phyloP scores from a whole-genome alignment of 1,140 invertebrate species.

The Luehdorfia chinensis region DNA sequence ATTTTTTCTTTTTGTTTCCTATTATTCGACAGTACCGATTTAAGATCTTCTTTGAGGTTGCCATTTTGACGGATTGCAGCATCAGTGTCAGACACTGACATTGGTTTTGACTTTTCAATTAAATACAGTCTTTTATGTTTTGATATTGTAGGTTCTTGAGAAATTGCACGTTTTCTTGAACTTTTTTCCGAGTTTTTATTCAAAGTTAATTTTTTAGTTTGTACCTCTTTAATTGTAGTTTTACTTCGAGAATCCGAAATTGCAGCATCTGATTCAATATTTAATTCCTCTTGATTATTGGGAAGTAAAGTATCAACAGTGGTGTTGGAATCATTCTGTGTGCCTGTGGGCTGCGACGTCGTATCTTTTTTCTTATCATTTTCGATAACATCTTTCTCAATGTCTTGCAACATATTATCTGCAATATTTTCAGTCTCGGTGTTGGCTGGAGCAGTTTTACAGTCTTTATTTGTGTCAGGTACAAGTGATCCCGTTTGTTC shows the following conservation, averaged over 20 bases:
- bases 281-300: conserved; percentile 60
- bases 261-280: conserved; percentile 13
- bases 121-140: conserved; percentile 8
- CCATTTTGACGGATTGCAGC: not conserved
- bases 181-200: conserved; percentile 20
- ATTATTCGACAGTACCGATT: not conserved
- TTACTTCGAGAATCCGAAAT: conserved; percentile 13
- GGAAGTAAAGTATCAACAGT: conserved; percentile 46
- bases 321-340: conserved; percentile 25
- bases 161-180: conserved; percentile 30
- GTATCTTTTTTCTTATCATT: conserved; percentile 4
- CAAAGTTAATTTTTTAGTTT: not conserved
- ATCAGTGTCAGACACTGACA: conserved; percentile 9
- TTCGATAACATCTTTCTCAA: not conserved
- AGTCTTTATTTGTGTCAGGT: not conserved
- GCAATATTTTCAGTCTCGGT: conserved; percentile 11
- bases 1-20: conserved; percentile 2
- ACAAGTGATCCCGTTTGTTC: too few species aligned
- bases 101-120: not conserved
- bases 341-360: conserved; percentile 3
- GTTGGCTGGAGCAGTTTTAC: not conserved
- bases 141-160: conserved; percentile 19
- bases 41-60: not conserved
- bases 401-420: conserved; percentile 4
- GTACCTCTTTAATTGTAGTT: conserved; percentile 7